phyloP scores from a whole-genome alignment of 2,888 invertebrate genomes.

The Cerastis leucographa region DNA sequence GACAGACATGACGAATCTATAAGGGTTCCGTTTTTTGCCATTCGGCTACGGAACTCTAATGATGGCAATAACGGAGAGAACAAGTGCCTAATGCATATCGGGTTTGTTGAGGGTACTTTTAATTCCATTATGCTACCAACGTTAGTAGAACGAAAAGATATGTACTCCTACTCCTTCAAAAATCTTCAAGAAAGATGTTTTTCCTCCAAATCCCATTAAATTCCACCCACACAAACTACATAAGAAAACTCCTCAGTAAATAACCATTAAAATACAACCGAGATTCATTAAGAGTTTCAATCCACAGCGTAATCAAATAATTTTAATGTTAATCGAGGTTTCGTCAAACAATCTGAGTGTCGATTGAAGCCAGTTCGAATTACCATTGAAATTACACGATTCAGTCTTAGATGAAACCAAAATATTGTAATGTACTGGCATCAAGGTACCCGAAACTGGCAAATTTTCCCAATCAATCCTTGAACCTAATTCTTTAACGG shows the following conservation, averaged over 20 bases:
- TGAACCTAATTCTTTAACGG: too few relatives aligned
- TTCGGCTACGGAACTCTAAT: too few relatives aligned
- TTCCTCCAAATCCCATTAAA: background rate
- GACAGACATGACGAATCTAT: too few relatives aligned
- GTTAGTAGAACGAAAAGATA: background rate
- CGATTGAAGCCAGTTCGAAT: conserved; percentile 43
- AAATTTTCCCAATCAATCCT: too few relatives aligned
- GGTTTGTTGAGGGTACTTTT: too few relatives aligned
- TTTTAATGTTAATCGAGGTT: conserved; percentile 52
- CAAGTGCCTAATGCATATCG: too few relatives aligned
- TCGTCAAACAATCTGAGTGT: conserved; percentile 47
- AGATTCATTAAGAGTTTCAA: conserved; percentile 40
- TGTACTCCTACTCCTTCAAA: background rate
- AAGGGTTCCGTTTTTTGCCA: too few relatives aligned
- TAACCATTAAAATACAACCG: conserved; percentile 25
- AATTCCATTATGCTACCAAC: background rate
- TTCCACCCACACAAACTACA: background rate
- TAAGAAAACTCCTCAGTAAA: background rate
- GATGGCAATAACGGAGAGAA: too few relatives aligned
- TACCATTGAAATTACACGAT: conserved; percentile 47
- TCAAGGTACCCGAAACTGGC: too few relatives aligned
- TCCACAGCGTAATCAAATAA: conserved; percentile 50
- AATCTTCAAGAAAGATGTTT: background rate
- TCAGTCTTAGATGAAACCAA: background rate
- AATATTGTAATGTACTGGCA: background rate